phyloP scores from a whole-genome alignment of 2,113 vertebrate genomes.

The Hydrochoerus hydrochaeris region DNA sequence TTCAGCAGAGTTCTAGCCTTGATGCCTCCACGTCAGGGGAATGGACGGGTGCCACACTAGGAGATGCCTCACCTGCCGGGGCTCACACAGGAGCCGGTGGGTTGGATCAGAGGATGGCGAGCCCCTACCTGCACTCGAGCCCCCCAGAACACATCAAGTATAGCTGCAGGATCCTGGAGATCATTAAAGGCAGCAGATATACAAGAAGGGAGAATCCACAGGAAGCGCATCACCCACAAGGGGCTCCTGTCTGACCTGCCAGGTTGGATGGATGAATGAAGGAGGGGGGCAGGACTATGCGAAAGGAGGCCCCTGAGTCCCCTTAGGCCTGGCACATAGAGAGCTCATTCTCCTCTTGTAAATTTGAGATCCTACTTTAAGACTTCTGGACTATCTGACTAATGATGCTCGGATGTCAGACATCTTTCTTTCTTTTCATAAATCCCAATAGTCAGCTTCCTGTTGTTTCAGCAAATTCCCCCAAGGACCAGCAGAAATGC shows the following conservation, averaged over 20 bases:
- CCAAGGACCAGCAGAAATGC: not conserved
- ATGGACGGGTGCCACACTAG: slow-evolving; percentile 64
- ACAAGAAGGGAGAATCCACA: not conserved
- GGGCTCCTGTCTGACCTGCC: not conserved
- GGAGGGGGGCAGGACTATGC: fast-evolving
- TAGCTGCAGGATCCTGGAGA: not conserved
- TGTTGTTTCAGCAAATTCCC: not conserved
- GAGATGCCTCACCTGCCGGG: slow-evolving; percentile 39
- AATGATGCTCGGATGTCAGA: not conserved
- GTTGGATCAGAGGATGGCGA: not conserved
- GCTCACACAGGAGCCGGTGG: fast-evolving
- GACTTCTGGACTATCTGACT: not conserved
- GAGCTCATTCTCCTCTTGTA: no score
- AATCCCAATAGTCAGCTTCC: not conserved
- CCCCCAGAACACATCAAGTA: fast-evolving
- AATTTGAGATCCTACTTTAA: not conserved
- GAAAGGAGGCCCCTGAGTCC: not conserved
- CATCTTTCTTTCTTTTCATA: not conserved
- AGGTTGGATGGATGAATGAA: no score
- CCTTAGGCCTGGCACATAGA: not conserved
- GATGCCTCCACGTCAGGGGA: slow-evolving; percentile 71
- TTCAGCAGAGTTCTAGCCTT: slow-evolving; percentile 79
- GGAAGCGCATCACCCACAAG: not conserved
- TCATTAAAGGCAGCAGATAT: not conserved
- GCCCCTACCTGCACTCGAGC: not conserved